phyloP scores from a whole-genome alignment of 2,888 invertebrate genomes.

The Sturmia bella region DNA sequence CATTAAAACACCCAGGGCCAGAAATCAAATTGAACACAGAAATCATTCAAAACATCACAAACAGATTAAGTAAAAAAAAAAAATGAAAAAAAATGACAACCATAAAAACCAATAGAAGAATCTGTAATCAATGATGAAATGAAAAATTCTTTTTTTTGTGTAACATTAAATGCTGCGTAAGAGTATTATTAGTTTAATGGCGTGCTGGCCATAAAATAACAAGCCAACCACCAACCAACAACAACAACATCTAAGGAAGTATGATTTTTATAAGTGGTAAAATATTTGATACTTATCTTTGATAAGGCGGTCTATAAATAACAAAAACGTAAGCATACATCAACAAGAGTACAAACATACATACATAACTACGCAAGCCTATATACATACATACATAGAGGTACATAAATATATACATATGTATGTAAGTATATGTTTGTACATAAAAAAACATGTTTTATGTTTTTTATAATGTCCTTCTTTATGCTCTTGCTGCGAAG shows the following conservation, averaged over 20 bases:
- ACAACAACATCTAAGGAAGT: constrained; percentile 10
- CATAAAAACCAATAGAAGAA: not conserved
- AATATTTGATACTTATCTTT: constrained; percentile 13
- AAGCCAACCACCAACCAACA: too few species aligned
- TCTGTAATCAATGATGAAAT: constrained; percentile 7
- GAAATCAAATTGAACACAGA: constrained; percentile 28
- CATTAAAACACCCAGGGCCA: constrained; percentile 33
- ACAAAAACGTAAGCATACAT: not conserved
- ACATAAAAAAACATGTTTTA: not conserved
- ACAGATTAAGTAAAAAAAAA: constrained; percentile 13
- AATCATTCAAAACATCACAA: constrained; percentile 32
- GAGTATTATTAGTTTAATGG: constrained; percentile 43
- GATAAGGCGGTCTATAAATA: constrained; percentile 8
- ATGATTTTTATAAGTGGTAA: not conserved
- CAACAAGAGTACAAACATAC: not conserved
- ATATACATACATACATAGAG: too few species aligned
- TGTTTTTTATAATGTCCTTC: not conserved
- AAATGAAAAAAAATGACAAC: not conserved
- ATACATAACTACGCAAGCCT: too few species aligned
- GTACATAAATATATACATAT: too few species aligned
- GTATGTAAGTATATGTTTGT: too few species aligned
- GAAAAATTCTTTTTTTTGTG: constrained; percentile 4
- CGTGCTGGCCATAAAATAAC: constrained; percentile 24
- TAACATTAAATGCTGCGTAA: constrained; percentile 17
- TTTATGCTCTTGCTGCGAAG: constrained; percentile 6